Percentiles rank a stretch among this genome's conserved stretches.
phyloP scores from a whole-genome alignment of 2,888 invertebrate species.

The Drosophila nigricruria region DNA sequence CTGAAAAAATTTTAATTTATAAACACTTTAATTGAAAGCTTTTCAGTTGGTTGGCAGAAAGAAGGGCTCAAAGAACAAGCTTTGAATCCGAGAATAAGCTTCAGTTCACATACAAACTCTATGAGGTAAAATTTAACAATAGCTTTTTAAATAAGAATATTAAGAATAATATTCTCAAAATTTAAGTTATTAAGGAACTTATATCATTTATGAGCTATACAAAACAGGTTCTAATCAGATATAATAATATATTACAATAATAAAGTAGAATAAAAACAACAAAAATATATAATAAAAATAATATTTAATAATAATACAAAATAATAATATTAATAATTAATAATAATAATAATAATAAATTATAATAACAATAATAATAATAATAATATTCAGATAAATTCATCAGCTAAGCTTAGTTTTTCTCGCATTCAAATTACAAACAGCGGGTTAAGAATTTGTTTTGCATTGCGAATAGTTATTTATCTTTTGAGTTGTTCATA shows the following conservation, averaged over 20 bases:
- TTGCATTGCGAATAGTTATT: conserved; percentile 22
- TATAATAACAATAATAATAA: background rate
- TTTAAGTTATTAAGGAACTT: too few relatives aligned
- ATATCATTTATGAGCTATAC: too few relatives aligned
- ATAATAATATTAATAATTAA: background rate
- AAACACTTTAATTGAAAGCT: background rate
- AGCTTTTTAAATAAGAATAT: too few relatives aligned
- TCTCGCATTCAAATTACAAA: background rate
- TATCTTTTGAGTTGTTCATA: conserved; percentile 30
- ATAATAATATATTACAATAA: background rate
- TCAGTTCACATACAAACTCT: too few relatives aligned
- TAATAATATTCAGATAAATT: background rate
- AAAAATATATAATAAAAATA: background rate
- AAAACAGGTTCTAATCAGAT: too few relatives aligned
- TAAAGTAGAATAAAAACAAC: background rate
- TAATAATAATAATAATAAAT: background rate
- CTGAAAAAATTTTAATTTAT: background rate
- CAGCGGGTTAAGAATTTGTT: conserved; percentile 43
- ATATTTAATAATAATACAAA: background rate
- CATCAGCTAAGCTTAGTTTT: too few relatives aligned
- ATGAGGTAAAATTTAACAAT: too few relatives aligned
- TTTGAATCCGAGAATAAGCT: too few relatives aligned
- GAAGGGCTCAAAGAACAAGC: too few relatives aligned
- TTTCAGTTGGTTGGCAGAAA: too few relatives aligned
- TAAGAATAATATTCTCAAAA: too few relatives aligned